These are phyloP conservation scores for Eudemis profundana DNA, from an alignment of 2,888 invertebrate genomes.

Conservation along the genomic window DNA sequence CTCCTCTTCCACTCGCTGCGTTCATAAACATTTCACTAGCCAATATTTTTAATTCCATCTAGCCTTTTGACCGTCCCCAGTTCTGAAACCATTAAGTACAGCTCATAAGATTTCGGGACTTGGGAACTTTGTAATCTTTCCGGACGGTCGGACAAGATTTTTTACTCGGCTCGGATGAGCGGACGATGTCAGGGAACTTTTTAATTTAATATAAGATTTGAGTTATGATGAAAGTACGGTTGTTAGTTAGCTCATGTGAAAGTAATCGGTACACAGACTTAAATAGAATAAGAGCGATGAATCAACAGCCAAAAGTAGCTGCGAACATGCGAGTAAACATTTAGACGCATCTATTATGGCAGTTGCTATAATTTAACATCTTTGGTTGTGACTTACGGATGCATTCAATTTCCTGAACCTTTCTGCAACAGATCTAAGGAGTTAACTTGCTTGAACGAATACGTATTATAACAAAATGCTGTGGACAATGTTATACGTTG, in stretches of 20 bases:
- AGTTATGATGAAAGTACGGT: constrained; percentile 33
- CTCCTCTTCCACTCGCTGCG: constrained; percentile 1
- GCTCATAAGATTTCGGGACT: constrained; percentile 43
- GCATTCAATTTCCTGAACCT: no score
- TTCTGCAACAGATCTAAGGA: no score
- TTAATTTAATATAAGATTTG: constrained; percentile 45
- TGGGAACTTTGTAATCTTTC: constrained; percentile 62
- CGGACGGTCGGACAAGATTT: constrained; percentile 66
- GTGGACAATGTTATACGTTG: no score
- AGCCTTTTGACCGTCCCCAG: constrained; percentile 19
- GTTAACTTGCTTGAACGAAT: no score
- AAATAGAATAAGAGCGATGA: not conserved
- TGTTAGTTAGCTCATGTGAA: constrained; percentile 19
- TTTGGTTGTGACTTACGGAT: no score
- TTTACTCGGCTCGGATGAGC: constrained; percentile 59
- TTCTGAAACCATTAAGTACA: constrained; percentile 36
- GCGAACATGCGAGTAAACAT: no score
- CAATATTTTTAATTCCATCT: constrained; percentile 30
- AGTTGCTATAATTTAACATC: no score
- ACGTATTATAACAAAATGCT: no score
- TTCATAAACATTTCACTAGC: constrained; percentile 14
- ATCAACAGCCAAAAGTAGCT: not conserved
- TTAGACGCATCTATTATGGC: no score
- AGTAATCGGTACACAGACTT: constrained; percentile 13
- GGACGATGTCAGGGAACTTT: constrained; percentile 47